Evolutionary conservation across 2,113 vertebrate genomes (phyloP).

Genomic region (Gopherus evgoodei): DNA sequence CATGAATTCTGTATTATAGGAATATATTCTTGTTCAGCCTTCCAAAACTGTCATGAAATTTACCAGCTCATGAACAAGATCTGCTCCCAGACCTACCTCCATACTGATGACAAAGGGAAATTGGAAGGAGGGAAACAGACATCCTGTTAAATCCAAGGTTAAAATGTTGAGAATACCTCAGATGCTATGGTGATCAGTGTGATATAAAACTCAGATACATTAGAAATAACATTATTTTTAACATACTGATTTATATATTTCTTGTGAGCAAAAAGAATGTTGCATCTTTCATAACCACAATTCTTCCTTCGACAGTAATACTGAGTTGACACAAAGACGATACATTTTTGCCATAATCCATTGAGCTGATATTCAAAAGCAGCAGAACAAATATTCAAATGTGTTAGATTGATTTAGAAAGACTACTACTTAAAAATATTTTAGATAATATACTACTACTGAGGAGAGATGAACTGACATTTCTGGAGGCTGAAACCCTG

Average conservation of each 20-base stretch:
- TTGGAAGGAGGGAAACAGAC: not conserved
- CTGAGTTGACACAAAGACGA: not conserved
- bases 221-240: not conserved
- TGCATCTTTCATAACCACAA: not conserved
- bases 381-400: not conserved
- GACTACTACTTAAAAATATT: not conserved
- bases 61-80: not conserved
- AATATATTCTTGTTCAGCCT: not conserved
- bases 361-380: not conserved
- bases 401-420: not conserved
- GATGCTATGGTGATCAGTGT: not conserved
- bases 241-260: not conserved
- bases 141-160: not conserved
- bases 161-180: not conserved
- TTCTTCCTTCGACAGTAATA: not conserved
- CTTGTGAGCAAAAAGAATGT: not conserved
- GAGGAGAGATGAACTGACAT: not conserved
- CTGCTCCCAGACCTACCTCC: not conserved
- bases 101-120: not conserved
- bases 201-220: not conserved
- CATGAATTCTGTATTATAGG: not conserved
- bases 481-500: not conserved
- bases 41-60: not conserved
- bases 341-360: not conserved
- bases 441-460: not conserved